Evolutionary conservation across 2,113 vertebrate species (phyloP), one percentile per base, ranked within the genome.

Genomic region (Eublepharis macularius): DNA sequence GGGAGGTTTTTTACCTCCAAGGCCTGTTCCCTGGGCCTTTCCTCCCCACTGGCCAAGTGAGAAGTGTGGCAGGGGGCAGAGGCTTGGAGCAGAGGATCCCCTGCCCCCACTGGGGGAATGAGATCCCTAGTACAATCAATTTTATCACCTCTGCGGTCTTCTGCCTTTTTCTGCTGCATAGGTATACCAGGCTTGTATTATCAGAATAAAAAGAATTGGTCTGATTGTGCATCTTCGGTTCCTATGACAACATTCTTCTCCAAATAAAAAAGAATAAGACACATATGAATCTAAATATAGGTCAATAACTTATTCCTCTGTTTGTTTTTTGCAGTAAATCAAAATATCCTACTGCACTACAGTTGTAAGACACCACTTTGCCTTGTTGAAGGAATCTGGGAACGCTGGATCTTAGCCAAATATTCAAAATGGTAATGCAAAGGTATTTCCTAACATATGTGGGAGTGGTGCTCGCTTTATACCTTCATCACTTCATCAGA

Each of bases 391-490:
- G 26, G 17, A 54, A 43, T 9, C 81, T 1, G 57, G 91, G 89
- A 26, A 76, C 72, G 4, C 84, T 12, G 68, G 57, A 57, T 32
- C 0, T 54, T 81, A 65, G 88, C 88, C 91, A 1, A 43, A 86
- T 26, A 0, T 94, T 81, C 90, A 96, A 92, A 87, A 99, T 99
- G 98, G 96, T 94, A 94, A 89, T 86, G 82, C 95, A 90, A 92
- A 88, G 94, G 88, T 72, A 60, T 72, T 91, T 3, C 90, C 91
- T 86, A 87, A 85, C 93, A 91, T 82, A 95, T 7, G 82, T 83
- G 72, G 90, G 94, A 54, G 39, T 96, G 54, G 96, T 94, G 16
- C 78, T 97, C 2, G 88, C 96, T 65, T 94, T 98, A 90, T 96
- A 93, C 86, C 92, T 97, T 74, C 97, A 96, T 88, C 93, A 89